Percentiles rank a stretch among this genome's conserved stretches.
These are phyloP conservation scores for Pegoplata infirma DNA, from an alignment of 2,888 invertebrate genomes.

Conservation along the genomic window DNA sequence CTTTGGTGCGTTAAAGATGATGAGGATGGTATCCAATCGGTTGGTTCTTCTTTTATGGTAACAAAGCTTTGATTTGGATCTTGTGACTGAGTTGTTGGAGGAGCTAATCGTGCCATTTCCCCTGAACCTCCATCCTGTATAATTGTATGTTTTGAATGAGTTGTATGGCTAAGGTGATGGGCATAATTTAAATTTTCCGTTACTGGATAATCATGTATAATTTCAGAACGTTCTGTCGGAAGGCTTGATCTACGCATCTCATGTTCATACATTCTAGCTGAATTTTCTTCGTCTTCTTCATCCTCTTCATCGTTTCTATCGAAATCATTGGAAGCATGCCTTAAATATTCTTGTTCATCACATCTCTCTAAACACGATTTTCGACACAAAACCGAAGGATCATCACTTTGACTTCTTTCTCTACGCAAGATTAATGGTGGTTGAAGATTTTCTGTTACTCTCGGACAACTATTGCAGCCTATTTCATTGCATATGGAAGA, in stretches of 20 bases:
- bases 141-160: slow-evolving; percentile 40
- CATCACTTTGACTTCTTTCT: slow-evolving; percentile 59
- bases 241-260: slow-evolving; percentile 54
- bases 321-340: slow-evolving; percentile 56
- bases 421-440: slow-evolving; percentile 60
- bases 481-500: slow-evolving; percentile 64
- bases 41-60: slow-evolving; percentile 82
- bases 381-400: slow-evolving; percentile 45
- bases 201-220: slow-evolving; percentile 44
- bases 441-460: slow-evolving; percentile 41
- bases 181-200: slow-evolving; percentile 25
- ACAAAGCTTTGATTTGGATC: slow-evolving; percentile 65
- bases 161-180: slow-evolving; percentile 26
- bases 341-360: slow-evolving; percentile 66
- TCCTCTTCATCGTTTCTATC: slow-evolving; percentile 50
- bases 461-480: slow-evolving; percentile 64
- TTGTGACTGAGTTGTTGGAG: slow-evolving; percentile 68
- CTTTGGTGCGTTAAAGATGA: slow-evolving; percentile 32
- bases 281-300: slow-evolving; percentile 65
- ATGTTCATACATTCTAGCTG: slow-evolving; percentile 42
- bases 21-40: slow-evolving; percentile 81
- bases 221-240: slow-evolving; percentile 42
- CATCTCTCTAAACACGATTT: slow-evolving; percentile 49
- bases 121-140: slow-evolving; percentile 9
- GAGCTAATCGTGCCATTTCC: slow-evolving; percentile 51